These are phyloP conservation scores for Eumaeus atala DNA, from an alignment of 1,140 invertebrate species.

Conservation along the genomic window DNA sequence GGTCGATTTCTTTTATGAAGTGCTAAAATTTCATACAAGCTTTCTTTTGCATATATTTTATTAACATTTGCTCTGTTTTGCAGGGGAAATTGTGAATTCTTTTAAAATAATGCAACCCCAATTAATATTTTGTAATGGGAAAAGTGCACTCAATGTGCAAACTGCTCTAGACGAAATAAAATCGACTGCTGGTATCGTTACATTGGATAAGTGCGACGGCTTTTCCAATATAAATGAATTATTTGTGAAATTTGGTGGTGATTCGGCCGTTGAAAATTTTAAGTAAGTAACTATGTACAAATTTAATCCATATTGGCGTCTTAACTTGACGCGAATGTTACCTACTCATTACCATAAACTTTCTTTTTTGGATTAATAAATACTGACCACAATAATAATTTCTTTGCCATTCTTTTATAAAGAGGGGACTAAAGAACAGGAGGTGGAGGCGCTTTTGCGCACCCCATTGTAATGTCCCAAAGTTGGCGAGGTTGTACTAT, in stretches of 20 bases:
- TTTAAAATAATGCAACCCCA: conserved; percentile 43
- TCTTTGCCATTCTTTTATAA: too few species aligned
- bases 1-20: too few species aligned
- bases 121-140: conserved; percentile 54
- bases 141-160: conserved; percentile 44
- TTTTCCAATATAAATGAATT: conserved; percentile 41
- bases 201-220: conserved; percentile 53
- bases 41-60: too few species aligned
- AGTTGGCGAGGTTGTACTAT: too few species aligned
- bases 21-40: too few species aligned
- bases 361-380: too few species aligned
- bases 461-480: too few species aligned
- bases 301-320: too few species aligned
- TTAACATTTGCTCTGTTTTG: conserved; percentile 14
- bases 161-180: conserved; percentile 42
- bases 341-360: too few species aligned
- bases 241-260: conserved; percentile 36
- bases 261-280: conserved; percentile 34
- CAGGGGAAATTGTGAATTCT: conserved; percentile 40
- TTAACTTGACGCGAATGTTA: not conserved
- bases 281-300: conserved; percentile 29
- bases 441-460: too few species aligned
- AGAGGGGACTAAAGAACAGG: too few species aligned
- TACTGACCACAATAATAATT: too few species aligned
- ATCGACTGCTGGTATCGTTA: conserved; percentile 39